These are phyloP conservation scores for Gambusia holbrooki DNA, from an alignment of 2,113 vertebrate species.

Conservation along the genomic window DNA sequence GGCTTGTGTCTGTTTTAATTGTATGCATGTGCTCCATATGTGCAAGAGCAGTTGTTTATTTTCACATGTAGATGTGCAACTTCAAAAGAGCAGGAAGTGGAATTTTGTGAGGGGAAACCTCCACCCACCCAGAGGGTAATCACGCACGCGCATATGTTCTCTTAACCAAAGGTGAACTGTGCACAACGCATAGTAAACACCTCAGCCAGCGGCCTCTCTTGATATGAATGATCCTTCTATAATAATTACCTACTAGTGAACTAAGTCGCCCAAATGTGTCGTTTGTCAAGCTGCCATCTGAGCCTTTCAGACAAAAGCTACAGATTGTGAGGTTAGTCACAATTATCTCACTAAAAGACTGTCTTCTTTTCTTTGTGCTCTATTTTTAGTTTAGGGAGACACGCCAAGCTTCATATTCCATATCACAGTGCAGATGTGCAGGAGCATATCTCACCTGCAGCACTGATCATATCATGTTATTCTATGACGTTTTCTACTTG, in stretches of 20 bases:
- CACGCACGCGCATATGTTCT: not conserved
- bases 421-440: constrained; percentile 55
- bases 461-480: constrained; percentile 52
- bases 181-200: constrained; percentile 32
- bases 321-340: constrained; percentile 56
- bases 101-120: constrained; percentile 72
- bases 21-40: constrained; percentile 32
- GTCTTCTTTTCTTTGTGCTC: constrained; percentile 53
- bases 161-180: constrained; percentile 18
- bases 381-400: constrained; percentile 74
- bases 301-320: constrained; percentile 45
- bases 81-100: constrained; percentile 75
- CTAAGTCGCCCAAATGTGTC: constrained; percentile 25
- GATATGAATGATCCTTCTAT: constrained; percentile 6
- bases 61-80: constrained; percentile 61
- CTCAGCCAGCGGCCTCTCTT: not conserved
- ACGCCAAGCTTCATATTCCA: constrained; percentile 67
- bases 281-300: constrained; percentile 57
- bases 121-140: constrained; percentile 51
- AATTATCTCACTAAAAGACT: constrained; percentile 63
- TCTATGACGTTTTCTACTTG: constrained; percentile 56
- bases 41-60: constrained; percentile 66
- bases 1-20: constrained; percentile 31
- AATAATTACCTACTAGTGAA: constrained; percentile 15
- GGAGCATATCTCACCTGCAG: constrained; percentile 53